These are phyloP conservation scores for Brachirus orientalis DNA, from an alignment of 2,113 vertebrate genomes.

Conservation along the genomic window DNA sequence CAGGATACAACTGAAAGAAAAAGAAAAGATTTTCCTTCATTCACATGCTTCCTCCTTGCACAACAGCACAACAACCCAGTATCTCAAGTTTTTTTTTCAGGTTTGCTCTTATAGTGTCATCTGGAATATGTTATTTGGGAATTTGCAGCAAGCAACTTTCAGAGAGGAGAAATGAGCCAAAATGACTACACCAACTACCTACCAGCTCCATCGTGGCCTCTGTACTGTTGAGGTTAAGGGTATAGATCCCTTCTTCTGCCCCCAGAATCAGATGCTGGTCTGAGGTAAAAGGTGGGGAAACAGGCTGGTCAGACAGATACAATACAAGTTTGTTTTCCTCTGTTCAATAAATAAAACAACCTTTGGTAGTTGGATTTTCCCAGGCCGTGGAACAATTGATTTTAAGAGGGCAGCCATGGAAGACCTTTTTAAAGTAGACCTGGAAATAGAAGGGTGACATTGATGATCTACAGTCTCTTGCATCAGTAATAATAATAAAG, in stretches of 20 bases:
- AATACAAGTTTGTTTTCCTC: neutral
- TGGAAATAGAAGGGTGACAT: constrained; percentile 33
- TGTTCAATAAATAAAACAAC: constrained; percentile 54
- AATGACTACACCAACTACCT: constrained; percentile 32
- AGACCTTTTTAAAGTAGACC: constrained; percentile 88
- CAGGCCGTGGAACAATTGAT: constrained; percentile 85
- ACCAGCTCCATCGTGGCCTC: constrained; percentile 92
- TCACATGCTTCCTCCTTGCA: neutral
- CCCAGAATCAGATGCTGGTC: constrained; percentile 89
- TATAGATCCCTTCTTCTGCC: constrained; percentile 91
- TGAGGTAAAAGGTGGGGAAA: constrained; percentile 50
- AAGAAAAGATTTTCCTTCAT: constrained; percentile 15
- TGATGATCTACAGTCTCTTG: no score
- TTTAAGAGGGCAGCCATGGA: constrained; percentile 89
- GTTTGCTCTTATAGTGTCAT: no score
- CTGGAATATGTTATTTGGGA: no score
- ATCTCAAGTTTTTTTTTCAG: no score
- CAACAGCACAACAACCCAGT: no score
- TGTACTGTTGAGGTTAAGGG: constrained; percentile 84
- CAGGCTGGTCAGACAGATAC: neutral
- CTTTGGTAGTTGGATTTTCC: constrained; percentile 86
- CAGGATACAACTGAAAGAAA: constrained; percentile 84
- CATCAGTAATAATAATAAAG: no score
- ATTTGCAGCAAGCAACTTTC: no score
- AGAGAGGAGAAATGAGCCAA: no score